Conservation (phyloP, 2,888 invertebrate species). For the Corbicula japonica region DNA sequence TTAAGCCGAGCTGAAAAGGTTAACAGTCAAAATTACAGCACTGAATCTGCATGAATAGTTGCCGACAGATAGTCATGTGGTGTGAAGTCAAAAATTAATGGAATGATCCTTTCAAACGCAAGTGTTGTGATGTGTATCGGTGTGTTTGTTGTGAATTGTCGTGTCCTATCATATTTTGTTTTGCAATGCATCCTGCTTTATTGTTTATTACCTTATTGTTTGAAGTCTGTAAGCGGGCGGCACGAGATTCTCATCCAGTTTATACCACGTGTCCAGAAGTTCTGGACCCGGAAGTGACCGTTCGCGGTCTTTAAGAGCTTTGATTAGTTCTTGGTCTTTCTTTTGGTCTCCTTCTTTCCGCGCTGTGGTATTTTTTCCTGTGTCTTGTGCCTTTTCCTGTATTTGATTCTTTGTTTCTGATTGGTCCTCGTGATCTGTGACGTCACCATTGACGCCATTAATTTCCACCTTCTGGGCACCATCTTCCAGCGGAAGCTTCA, state of each 20-base stretch:
- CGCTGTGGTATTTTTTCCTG: slow-evolving; percentile 17
- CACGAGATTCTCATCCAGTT: slow-evolving; percentile 84
- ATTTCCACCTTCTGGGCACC: neutral
- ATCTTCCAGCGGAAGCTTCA: slow-evolving; percentile 4
- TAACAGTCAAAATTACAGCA: too few species aligned
- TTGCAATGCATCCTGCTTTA: neutral
- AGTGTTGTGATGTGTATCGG: too few species aligned
- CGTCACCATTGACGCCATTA: slow-evolving; percentile 1
- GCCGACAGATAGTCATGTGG: too few species aligned
- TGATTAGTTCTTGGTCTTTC: slow-evolving; percentile 65
- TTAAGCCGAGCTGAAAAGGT: too few species aligned
- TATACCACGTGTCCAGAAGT: slow-evolving; percentile 85
- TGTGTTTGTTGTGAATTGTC: too few species aligned
- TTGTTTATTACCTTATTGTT: slow-evolving; percentile 77
- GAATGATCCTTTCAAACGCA: too few species aligned
- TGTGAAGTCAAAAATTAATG: too few species aligned
- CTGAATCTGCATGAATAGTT: too few species aligned
- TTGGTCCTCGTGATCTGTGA: neutral
- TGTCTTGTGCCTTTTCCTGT: slow-evolving; percentile 14
- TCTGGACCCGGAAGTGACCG: slow-evolving; percentile 82
- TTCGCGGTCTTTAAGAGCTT: slow-evolving; percentile 72
- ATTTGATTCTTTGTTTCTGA: slow-evolving; percentile 5
- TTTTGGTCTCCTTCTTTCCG: slow-evolving; percentile 54
- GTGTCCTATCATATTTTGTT: too few species aligned
- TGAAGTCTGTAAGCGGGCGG: slow-evolving; percentile 81